Evolutionary conservation across 2,888 invertebrate genomes (phyloP), one percentile per base, ranked within the genome.

Genomic region (Congeria kusceri): DNA sequence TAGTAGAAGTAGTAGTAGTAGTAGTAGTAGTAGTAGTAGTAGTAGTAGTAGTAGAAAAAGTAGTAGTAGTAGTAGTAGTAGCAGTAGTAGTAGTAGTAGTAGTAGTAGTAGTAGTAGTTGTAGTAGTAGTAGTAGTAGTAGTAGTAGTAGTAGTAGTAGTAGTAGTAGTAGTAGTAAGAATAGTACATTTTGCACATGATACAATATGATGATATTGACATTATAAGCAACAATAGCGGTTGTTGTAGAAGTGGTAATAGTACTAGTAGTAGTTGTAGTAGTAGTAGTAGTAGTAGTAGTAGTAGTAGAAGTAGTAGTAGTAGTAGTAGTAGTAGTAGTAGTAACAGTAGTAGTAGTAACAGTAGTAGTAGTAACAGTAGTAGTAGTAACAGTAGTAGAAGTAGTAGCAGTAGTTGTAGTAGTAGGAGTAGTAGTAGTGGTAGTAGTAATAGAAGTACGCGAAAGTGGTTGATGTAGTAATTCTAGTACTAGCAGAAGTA

Each of bases 271-370:
- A 67, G 56, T 67, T 18, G 56, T 67, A 67, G 29, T 57, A 67
- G 67, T 57, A 57, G 67, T 67, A 67, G 57, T 67, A 57, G 67
- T 67, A 57, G 67, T 67, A 57, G 67, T 18, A 57, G 66, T 65
- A 44, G 65, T 47, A 65, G 58, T 65, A 57, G 65, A 56, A 46
- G 66, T 65, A 58, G 66, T 65, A 58, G 66, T 65, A 66, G 71
- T 65, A 66, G 66, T 66, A 73, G 66, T 65, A 73, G 66, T 58
- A 59, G 67, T 59, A 73, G 61, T 47, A 65, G 49, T 58, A 58
- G 49, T 59, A 73, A 57, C 57, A 72, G 64, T 64, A 72, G 64
- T 53, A 53, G 53, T 53, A 53, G 53, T 53, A 53, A 13, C 13
- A 53, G 53, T 53, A 53, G 53, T 53, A 53, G 53, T 53, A 53